Evolutionary conservation across 2,888 invertebrate genomes (phyloP).

Genomic region (Horisme vitalbata): DNA sequence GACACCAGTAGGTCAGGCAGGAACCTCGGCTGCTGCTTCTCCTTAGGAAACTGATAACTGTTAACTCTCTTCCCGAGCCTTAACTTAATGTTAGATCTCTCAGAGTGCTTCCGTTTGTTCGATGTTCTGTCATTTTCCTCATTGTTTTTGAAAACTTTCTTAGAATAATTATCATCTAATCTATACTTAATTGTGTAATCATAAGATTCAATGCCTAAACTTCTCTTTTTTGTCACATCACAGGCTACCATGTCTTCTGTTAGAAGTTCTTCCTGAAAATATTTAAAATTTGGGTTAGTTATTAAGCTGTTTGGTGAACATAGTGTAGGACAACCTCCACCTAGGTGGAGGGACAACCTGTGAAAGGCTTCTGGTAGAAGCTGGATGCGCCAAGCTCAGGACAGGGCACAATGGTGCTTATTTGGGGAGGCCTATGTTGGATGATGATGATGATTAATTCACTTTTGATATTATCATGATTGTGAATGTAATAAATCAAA

Average conservation of each 20-base stretch:
- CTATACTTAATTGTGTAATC: constrained; percentile 86
- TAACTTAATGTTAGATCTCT: constrained; percentile 82
- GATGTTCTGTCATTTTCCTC: constrained; percentile 51
- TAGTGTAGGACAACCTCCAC: too few relatives aligned
- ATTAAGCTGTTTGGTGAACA: too few relatives aligned
- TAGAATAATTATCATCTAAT: constrained; percentile 77
- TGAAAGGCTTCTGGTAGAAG: too few relatives aligned
- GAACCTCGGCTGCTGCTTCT: constrained; percentile 79
- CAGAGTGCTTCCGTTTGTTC: constrained; percentile 83
- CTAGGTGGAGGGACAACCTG: too few relatives aligned
- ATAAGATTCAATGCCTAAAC: constrained; percentile 90
- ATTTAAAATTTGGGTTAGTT: background rate
- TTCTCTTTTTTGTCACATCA: constrained; percentile 86
- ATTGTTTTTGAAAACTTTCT: constrained; percentile 61
- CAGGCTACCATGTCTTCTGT: constrained; percentile 90
- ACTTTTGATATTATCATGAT: too few relatives aligned
- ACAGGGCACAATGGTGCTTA: too few relatives aligned
- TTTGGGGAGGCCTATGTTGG: too few relatives aligned
- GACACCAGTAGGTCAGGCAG: constrained; percentile 83
- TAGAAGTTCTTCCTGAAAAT: constrained; percentile 89
- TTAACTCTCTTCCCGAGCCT: constrained; percentile 79
- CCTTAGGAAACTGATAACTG: constrained; percentile 65
- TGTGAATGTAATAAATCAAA: too few relatives aligned
- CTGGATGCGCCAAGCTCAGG: too few relatives aligned
- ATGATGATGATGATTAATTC: too few relatives aligned